Evolutionary conservation across 2,797 vertebrate genomes (phyloP).

Genomic region (Taenioides sp.): DNA sequence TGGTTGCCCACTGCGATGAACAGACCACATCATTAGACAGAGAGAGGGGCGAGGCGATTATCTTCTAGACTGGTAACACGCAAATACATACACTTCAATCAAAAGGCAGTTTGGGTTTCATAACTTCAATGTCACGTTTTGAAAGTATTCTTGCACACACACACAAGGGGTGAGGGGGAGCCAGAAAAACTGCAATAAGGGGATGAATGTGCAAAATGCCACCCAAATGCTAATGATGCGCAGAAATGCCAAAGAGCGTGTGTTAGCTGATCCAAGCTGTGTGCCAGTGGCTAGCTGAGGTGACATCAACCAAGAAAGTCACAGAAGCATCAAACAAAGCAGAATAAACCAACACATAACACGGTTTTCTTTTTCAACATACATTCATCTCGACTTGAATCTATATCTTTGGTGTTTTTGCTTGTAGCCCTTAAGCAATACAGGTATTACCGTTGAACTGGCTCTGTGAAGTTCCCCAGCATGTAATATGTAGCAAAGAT

Average conservation of each 20-base stretch:
- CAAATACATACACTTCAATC: conserved; percentile 3
- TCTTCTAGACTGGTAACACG: conserved; percentile 37
- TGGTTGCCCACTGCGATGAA: conserved; percentile 39
- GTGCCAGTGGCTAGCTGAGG: conserved; percentile 10
- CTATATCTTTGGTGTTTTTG: conserved; percentile 48
- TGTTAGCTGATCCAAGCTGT: conserved; percentile 7
- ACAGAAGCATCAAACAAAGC: conserved; percentile 16
- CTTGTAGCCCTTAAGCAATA: conserved; percentile 66
- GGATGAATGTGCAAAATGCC: conserved; percentile 38
- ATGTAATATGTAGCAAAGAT: conserved; percentile 37
- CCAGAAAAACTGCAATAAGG: conserved; percentile 26
- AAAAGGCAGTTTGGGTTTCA: conserved; percentile 12
- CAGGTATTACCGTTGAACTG: conserved; percentile 56
- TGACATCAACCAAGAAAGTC: conserved; percentile 9
- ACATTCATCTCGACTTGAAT: conserved; percentile 36
- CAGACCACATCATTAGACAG: conserved; percentile 52
- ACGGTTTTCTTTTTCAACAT: conserved; percentile 20
- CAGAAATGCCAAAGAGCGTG: conserved; percentile 29
- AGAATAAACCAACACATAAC: conserved; percentile 24
- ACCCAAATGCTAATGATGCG: conserved; percentile 33
- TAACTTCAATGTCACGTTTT: conserved; percentile 11
- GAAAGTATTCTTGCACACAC: background rate
- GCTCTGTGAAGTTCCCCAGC: conserved; percentile 53
- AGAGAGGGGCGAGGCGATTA: conserved; percentile 43
- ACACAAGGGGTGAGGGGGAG: conserved; percentile 17